Base-by-base conservation (phyloP, 2,888 invertebrate species). In the Trypoxylon attenuatum region DNA sequence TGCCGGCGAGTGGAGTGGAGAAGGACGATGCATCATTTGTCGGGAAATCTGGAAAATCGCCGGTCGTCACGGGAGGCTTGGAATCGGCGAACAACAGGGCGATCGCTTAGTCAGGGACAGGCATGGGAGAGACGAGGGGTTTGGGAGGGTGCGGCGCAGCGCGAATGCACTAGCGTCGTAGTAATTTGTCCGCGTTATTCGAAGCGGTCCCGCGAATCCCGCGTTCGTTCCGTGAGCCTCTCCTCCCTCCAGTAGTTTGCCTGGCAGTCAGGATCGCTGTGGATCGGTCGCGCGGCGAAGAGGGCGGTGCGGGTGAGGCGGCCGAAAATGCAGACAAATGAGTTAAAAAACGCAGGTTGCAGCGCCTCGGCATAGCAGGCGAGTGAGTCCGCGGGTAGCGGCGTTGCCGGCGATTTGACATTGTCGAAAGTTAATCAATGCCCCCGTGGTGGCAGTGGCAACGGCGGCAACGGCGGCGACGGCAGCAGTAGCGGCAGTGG, bases 341-440 rank as follows among this genome's bases (percentile, higher is more conserved):
- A 83, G 83, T 83, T 80, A 82, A 83, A 83, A 82, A 76, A 80
- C 82, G 82, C 80, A 77, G 81, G 73, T 74, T 69, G 74, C 75
- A 74, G 58, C 67, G 55, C 62, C 51, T 75, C 71, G 67, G 50
- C 73, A 50, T 63, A 61, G 62, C 52, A 52, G 61, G 58, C 73
- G 61, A 59, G 56, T 64, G 58, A 57, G 61, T 58, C 58, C 67
- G 58, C 57, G 47, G 70, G 33, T 33, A 69, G 71, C 70, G 76
- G 81, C 81, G 81, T 79, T 81, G 83, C 80, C 77, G 81, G 73
- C 82, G 86, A 86, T 87, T 86, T 85, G 87, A 87, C 85, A 85
- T 85, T 85, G 87, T 86, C 85, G 85, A 87, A 87, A 84, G 85
- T 85, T 86, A 85, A 87, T 87, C 86, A 85, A 87, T 87, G 85